Base-by-base conservation (phyloP, 2,888 invertebrate species). In the Isoperla grammatica region DNA sequence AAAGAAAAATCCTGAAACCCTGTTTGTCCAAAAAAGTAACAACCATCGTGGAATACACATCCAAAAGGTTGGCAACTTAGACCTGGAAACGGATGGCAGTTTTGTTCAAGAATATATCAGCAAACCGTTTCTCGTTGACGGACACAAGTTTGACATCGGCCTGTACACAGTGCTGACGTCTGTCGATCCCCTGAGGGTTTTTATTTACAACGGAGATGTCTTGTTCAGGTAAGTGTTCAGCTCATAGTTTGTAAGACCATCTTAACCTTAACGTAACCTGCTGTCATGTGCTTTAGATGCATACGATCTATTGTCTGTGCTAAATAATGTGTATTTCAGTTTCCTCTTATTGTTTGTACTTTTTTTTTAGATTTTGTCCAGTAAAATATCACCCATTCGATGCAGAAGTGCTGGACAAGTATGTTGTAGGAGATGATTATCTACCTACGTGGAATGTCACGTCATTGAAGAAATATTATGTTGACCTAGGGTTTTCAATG, bases 121-220 rank as follows among this genome's bases (percentile, higher is more conserved):
- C 66, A 88, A 85, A 64, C 97, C 97, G 3, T 85, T 90, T 67
- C 78, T 98, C 15, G 87, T 98, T 2, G 94, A 94, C 73, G 94
- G 93, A 1, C 85, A 91, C 73, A 96, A 95, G 77, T 98, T 98
- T 75, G 98, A 98, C 75, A 90, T 98, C 73, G 97, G 98, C 8
- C 85, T 98, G 60, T 98, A 98, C 72, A 90, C 91, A 0, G 86
- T 89, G 1, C 76, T 98, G 17, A 96, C 95, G 0, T 96, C 95
- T 0, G 80, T 97, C 1, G 83, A 93, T 74, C 98, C 98, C 1
- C 75, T 98, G 19, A 79, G 95, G 65, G 84, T 89, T 1, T 98
- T 97, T 71, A 86, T 88, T 69, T 92, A 93, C 71, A 88, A 88
- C 71, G 91, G 88, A 2, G 97, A 98, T 71, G 86, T 90, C 8